Evolutionary conservation across 2,888 invertebrate species (phyloP).

Genomic region (Cephonodes hylas): DNA sequence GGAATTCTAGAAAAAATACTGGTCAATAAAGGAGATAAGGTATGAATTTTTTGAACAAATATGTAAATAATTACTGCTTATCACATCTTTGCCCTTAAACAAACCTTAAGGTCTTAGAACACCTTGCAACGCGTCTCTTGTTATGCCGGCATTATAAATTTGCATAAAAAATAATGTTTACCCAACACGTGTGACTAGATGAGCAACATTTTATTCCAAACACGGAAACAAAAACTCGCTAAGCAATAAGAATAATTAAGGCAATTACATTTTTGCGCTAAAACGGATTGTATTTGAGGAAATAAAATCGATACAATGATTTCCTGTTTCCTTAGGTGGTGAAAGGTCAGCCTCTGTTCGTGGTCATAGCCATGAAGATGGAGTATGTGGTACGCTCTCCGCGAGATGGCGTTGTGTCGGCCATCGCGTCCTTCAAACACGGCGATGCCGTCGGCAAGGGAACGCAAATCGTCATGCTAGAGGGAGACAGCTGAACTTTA

Average conservation of each 20-base stretch:
- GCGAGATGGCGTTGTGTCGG: conserved; percentile 87
- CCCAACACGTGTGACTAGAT: too few species aligned
- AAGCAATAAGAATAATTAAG: not conserved
- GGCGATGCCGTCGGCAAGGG: conserved; percentile 94
- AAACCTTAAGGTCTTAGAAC: too few species aligned
- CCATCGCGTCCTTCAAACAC: conserved; percentile 83
- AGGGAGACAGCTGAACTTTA: conserved; percentile 53
- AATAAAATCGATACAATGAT: not conserved
- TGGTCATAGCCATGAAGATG: conserved; percentile 99
- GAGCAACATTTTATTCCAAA: not conserved
- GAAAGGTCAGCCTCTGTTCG: conserved; percentile 93
- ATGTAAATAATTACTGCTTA: too few species aligned
- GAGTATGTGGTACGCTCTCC: conserved; percentile 96
- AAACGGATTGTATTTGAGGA: too few species aligned
- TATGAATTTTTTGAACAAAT: conserved; percentile 27
- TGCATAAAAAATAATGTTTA: not conserved
- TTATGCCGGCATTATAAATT: not conserved
- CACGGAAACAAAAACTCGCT: not conserved
- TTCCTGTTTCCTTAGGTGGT: conserved; percentile 79
- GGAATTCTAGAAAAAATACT: conserved; percentile 95
- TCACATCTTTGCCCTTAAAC: too few species aligned
- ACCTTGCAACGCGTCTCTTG: too few species aligned
- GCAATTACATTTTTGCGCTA: too few species aligned
- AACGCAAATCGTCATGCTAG: conserved; percentile 81
- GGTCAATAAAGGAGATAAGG: conserved; percentile 88